A percentile compares a stretch with the other conserved stretches of the same genome.
phyloP scores from a whole-genome alignment of 2,797 vertebrate species.

The Characodon lateralis region DNA sequence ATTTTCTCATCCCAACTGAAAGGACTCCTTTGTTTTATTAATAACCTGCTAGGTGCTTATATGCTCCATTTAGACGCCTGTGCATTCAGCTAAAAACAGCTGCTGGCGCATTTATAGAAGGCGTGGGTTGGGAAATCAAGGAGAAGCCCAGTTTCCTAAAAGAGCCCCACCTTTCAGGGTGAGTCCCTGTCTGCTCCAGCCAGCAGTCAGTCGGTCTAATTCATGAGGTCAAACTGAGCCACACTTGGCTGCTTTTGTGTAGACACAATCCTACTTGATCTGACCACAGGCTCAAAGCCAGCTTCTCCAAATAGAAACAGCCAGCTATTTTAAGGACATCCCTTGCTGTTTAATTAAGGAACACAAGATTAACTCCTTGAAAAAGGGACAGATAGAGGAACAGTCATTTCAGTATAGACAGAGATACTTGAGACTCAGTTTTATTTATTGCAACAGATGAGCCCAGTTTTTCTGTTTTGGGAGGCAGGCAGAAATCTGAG shows the following conservation, averaged over 20 bases:
- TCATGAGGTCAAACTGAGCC: conserved; percentile 35
- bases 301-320: conserved; percentile 32
- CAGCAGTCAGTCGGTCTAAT: conserved; percentile 29
- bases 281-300: conserved; percentile 33
- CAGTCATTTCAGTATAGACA: background rate
- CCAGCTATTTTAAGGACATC: conserved; percentile 29
- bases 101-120: conserved; percentile 53
- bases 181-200: conserved; percentile 55
- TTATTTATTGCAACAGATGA: conserved; percentile 1
- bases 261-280: conserved; percentile 18
- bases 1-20: conserved; percentile 38
- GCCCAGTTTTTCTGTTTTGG: background rate
- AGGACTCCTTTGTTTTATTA: conserved; percentile 67
- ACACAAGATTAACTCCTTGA: conserved; percentile 18
- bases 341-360: conserved; percentile 4
- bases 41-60: conserved; percentile 45
- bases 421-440: background rate
- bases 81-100: conserved; percentile 61
- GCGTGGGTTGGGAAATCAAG: conserved; percentile 55
- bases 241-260: conserved; percentile 27
- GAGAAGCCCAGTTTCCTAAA: conserved; percentile 58
- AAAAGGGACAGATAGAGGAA: background rate
- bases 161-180: conserved; percentile 44
- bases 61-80: conserved; percentile 38
- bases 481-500: background rate